These are phyloP conservation scores for Pontoporia blainvillei DNA, from an alignment of 2,113 vertebrate genomes.

Conservation along the genomic window DNA sequence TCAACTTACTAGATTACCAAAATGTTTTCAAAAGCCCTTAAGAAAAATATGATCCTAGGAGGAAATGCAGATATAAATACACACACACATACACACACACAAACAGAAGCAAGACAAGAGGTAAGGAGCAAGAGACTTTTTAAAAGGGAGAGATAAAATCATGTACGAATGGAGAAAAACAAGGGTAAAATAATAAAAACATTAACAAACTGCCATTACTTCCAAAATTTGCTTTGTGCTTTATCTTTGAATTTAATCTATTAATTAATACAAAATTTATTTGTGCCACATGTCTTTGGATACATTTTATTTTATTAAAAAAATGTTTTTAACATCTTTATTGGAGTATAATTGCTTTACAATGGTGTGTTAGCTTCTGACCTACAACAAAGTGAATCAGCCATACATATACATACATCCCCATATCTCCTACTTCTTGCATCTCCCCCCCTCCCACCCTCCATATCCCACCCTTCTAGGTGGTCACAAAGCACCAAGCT, in stretches of 20 bases:
- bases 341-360: no score
- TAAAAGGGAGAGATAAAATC: background rate
- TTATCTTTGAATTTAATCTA: background rate
- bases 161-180: background rate
- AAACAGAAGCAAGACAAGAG: background rate
- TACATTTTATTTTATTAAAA: background rate
- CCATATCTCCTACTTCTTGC: no score
- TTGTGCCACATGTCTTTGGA: background rate
- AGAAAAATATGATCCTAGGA: background rate
- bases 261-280: background rate
- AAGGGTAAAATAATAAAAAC: background rate
- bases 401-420: no score
- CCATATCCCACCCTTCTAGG: no score
- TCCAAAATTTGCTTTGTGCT: background rate
- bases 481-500: no score
- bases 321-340: accelerated
- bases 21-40: background rate
- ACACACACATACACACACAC: accelerated
- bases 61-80: background rate
- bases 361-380: no score
- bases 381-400: no score
- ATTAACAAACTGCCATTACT: background rate
- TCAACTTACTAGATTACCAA: background rate
- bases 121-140: background rate
- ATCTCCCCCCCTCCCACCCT: no score